Conservation (phyloP, 2,888 invertebrate species). For the Lepidochitona cinerea region DNA sequence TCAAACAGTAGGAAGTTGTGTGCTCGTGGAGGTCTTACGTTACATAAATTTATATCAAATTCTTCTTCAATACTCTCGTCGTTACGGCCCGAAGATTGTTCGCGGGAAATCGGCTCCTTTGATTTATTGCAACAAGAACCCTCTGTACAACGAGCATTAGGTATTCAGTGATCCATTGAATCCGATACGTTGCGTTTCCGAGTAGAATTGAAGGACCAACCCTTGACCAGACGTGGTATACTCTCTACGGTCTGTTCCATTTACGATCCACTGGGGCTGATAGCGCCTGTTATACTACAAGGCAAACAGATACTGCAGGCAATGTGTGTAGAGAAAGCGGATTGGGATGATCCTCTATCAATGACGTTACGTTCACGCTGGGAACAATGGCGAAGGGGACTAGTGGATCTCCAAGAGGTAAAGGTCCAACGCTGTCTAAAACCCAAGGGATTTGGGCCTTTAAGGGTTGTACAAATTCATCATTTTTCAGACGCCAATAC, state of each 20-base stretch:
- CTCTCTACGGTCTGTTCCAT: constrained; percentile 30
- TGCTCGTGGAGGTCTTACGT: constrained; percentile 22
- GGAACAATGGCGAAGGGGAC: constrained; percentile 13
- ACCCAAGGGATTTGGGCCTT: constrained; percentile 20
- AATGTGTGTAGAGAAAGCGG: constrained; percentile 12
- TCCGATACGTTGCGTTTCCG: constrained; percentile 28
- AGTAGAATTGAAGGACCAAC: no score
- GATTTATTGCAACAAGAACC: background rate
- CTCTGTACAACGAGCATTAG: constrained; percentile 28
- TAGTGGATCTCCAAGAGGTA: background rate
- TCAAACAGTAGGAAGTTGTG: constrained; percentile 22
- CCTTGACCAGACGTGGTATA: constrained; percentile 32
- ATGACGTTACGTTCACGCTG: constrained; percentile 6
- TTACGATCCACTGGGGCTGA: constrained; percentile 34
- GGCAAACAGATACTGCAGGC: constrained; percentile 28
- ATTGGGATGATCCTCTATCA: constrained; percentile 33
- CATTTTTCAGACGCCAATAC: constrained; percentile 24
- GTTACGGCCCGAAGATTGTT: constrained; percentile 25
- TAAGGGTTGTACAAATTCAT: constrained; percentile 12
- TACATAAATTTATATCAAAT: constrained; percentile 42
- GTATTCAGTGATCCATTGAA: constrained; percentile 35
- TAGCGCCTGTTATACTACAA: no score
- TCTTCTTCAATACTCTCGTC: constrained; percentile 24
- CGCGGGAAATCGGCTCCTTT: background rate
- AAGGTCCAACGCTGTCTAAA: constrained; percentile 8